Evolutionary conservation across 2,888 invertebrate genomes (phyloP).

Genomic region (Pogonocherus hispidulus): DNA sequence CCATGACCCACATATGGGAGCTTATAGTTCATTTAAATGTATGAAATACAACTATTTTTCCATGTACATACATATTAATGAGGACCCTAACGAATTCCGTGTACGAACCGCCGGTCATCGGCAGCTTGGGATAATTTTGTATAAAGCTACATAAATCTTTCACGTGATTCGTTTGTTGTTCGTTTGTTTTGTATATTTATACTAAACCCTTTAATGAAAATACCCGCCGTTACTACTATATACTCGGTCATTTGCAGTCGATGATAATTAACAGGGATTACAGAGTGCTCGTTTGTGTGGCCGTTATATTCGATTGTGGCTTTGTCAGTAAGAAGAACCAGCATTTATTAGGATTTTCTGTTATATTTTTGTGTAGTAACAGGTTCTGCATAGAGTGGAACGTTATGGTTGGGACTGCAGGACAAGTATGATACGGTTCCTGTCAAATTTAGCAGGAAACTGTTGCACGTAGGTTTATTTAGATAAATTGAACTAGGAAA

Average conservation of each 20-base stretch:
- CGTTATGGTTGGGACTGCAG: too few relatives aligned
- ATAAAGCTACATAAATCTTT: constrained; percentile 24
- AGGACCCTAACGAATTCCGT: background rate
- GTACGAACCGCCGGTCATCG: background rate
- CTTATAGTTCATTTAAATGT: background rate
- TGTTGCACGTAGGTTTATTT: too few relatives aligned
- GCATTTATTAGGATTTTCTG: background rate
- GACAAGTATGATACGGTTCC: too few relatives aligned
- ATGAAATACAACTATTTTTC: constrained; percentile 8
- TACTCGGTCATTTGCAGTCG: constrained; percentile 52
- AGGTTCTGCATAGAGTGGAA: too few relatives aligned
- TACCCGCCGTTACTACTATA: constrained; percentile 32
- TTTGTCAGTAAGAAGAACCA: constrained; percentile 27
- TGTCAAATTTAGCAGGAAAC: too few relatives aligned
- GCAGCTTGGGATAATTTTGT: constrained; percentile 4
- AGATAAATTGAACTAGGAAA: too few relatives aligned
- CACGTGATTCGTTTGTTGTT: constrained; percentile 35
- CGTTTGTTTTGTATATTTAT: constrained; percentile 54
- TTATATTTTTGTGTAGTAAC: background rate
- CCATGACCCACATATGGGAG: background rate
- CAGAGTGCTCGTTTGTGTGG: constrained; percentile 27
- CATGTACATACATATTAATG: constrained; percentile 6
- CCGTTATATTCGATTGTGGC: constrained; percentile 26
- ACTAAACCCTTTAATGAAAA: constrained; percentile 53
- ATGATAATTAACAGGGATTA: constrained; percentile 57